Evolutionary conservation across 2,888 invertebrate species (phyloP), one percentile per base, ranked within the genome.

Genomic region (Liodrosophila aerea): DNA sequence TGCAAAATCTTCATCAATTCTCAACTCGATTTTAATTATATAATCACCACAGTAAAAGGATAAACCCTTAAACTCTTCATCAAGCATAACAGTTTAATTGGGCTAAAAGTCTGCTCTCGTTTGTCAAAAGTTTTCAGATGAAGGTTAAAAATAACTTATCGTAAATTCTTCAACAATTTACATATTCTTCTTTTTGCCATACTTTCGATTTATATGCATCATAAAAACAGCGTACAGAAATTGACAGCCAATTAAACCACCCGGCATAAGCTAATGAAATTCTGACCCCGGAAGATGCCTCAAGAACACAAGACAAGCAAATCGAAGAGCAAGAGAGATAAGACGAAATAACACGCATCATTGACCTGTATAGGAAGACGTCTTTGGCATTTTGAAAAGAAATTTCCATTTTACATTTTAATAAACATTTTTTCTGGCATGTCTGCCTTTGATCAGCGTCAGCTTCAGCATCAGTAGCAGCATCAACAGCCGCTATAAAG

Each of bases 231-330:
- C n/a, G 8, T 22, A 22, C 5, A 22, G 3, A 36, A 46, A 61
- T 64, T 78, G 73, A 58, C 72, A 63, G 39, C 43, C 68, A 63
- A 77, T 77, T 77, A 75, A 78, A 49, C 53, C 37, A 40, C 9
- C 15, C 16, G 27, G 43, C 36, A 47, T 44, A 60, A 62, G 59
- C 52, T 58, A 75, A 85, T 78, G 54, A 64, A 75, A 82, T 75
- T 65, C 44, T 29, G 30, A 41, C 16, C 16, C 45, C 36, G 39
- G 54, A 49, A 43, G 31, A 44, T 27, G 36, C 27, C 47, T 59
- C n/a, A n/a, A n/a, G n/a, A n/a, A n/a, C n/a, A n/a, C n/a, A n/a
- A n/a, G 44, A 44, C 51, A 18, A 58, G 22, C 33, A 37, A 33
- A 9, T 4, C 12, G 39, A 27, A 39, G 15, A 27, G 30, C 9